These are phyloP conservation scores for Enteromius anoplus DNA, from an alignment of 2,797 vertebrate genomes.

Conservation along the genomic window DNA sequence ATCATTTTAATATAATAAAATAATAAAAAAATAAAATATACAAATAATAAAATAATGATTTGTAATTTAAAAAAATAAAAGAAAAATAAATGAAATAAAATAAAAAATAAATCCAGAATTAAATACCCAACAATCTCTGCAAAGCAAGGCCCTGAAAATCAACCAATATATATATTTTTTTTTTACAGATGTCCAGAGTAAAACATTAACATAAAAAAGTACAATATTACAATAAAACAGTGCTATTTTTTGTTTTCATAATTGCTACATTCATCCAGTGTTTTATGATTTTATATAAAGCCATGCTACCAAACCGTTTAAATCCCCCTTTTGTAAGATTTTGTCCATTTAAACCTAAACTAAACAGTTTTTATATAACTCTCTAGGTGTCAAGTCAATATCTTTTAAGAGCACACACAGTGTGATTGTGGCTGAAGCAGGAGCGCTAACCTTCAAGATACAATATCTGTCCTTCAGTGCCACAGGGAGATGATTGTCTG, in stretches of 20 bases:
- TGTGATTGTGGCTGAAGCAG: not conserved
- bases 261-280: not conserved
- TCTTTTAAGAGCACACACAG: not conserved
- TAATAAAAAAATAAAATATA: not conserved
- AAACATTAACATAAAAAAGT: no score
- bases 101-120: not conserved
- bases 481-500: not conserved
- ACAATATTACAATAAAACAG: no score
- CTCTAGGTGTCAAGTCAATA: not conserved
- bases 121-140: not conserved
- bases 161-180: not conserved
- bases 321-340: not conserved
- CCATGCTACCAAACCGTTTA: not conserved
- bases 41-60: not conserved
- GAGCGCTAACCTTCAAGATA: not conserved
- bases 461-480: constrained; percentile 12
- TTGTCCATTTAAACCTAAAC: not conserved
- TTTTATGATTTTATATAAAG: not conserved
- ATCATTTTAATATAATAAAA: no score
- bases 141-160: not conserved
- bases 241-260: not conserved
- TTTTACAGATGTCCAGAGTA: not conserved
- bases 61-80: not conserved
- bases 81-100: no score
- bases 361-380: not conserved